Evolutionary conservation across 2,888 invertebrate species (phyloP).

Genomic region (Nephrotoma guestfalica): DNA sequence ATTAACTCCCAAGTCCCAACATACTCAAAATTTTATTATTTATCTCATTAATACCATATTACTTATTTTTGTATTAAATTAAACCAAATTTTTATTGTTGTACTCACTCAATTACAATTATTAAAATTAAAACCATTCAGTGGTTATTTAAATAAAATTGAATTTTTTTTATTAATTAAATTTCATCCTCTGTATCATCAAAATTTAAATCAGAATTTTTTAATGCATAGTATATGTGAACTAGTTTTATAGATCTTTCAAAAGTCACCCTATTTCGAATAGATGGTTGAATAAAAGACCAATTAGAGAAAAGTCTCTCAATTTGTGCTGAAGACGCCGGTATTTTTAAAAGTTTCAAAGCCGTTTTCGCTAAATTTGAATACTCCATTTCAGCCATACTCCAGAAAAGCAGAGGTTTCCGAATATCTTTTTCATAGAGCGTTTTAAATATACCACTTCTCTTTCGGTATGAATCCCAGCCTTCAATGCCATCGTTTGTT

Average conservation of each 20-base stretch:
- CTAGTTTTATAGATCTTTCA: background rate
- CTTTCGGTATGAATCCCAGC: background rate
- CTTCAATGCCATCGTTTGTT: background rate
- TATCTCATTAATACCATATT: no score
- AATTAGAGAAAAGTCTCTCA: constrained; percentile 10
- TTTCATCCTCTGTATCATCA: no score
- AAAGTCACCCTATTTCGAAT: background rate
- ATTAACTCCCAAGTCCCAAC: no score
- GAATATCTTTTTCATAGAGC: constrained; percentile 6
- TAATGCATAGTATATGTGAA: background rate
- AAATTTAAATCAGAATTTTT: background rate
- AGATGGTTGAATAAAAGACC: constrained; percentile 1
- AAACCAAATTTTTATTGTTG: no score
- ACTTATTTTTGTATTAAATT: no score
- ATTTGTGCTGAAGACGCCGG: constrained; percentile 12
- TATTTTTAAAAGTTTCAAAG: constrained; percentile 10
- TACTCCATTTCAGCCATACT: constrained; percentile 10
- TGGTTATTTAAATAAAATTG: no score
- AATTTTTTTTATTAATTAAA: no score
- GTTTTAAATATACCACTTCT: background rate
- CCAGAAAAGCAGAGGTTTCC: constrained; percentile 12
- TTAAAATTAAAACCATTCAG: no score
- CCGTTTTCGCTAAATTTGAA: constrained; percentile 9
- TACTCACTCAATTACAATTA: no score
- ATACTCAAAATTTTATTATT: no score